Evolutionary conservation across 1,140 invertebrate genomes (phyloP).

Genomic region (Eumeta japonica): DNA sequence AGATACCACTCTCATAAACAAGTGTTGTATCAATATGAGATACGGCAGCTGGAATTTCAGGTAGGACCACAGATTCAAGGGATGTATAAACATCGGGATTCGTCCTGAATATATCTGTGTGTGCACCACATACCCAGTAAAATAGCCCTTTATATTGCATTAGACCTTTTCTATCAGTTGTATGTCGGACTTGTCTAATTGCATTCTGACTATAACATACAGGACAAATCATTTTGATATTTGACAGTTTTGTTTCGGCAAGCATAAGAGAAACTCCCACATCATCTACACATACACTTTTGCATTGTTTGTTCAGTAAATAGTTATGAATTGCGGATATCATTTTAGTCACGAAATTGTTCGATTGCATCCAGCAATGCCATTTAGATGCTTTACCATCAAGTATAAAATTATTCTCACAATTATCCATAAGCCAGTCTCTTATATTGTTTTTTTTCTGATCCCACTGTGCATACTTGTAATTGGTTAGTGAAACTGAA

Average conservation of each 20-base stretch:
- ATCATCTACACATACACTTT: too few relatives aligned
- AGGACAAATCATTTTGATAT: constrained; percentile 57
- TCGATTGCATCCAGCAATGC: constrained; percentile 48
- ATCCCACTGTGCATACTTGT: too few relatives aligned
- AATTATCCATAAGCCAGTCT: constrained; percentile 52
- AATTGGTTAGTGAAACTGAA: too few relatives aligned
- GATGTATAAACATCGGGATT: constrained; percentile 38
- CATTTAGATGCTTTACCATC: constrained; percentile 49
- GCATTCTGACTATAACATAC: constrained; percentile 50
- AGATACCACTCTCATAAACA: constrained; percentile 55
- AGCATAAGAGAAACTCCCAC: too few relatives aligned
- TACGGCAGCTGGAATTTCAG: constrained; percentile 48
- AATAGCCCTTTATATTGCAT: constrained; percentile 53
- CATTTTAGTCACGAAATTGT: constrained; percentile 24
- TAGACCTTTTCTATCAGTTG: constrained; percentile 53
- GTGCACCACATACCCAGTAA: constrained; percentile 60
- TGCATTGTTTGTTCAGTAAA: constrained; percentile 28
- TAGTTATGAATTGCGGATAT: constrained; percentile 34
- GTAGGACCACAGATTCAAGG: constrained; percentile 34
- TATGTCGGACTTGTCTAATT: constrained; percentile 36
- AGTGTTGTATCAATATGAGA: constrained; percentile 30
- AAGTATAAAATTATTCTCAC: constrained; percentile 50
- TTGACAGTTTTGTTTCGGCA: too few relatives aligned
- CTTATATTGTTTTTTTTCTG: too few relatives aligned
- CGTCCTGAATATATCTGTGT: constrained; percentile 44